Conservation (phyloP, 2,888 invertebrate species). For the Bembecia ichneumoniformis region DNA sequence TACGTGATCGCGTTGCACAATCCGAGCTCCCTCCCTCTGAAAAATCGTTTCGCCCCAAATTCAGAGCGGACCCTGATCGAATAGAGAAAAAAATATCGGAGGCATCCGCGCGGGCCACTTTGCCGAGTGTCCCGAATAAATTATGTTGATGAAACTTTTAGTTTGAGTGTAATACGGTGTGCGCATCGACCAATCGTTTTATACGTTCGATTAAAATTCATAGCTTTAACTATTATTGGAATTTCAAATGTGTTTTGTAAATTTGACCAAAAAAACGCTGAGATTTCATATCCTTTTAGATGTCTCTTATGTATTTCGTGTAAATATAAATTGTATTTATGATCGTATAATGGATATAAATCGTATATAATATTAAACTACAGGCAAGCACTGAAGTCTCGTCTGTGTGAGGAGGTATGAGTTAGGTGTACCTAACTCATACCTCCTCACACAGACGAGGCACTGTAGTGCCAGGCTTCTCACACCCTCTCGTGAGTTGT, state of each 20-base stretch:
- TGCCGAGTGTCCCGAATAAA: slow-evolving; percentile 57
- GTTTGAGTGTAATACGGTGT: slow-evolving; percentile 39
- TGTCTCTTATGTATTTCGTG: too few species aligned
- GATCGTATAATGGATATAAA: too few species aligned
- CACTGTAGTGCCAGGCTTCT: too few species aligned
- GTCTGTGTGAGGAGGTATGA: too few species aligned
- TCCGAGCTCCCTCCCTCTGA: slow-evolving; percentile 33
- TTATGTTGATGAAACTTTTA: slow-evolving; percentile 64
- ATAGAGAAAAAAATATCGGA: slow-evolving; percentile 53
- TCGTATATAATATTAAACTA: too few species aligned
- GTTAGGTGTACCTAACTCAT: too few species aligned
- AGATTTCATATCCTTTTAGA: too few species aligned
- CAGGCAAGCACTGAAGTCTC: too few species aligned
- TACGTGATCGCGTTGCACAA: slow-evolving; percentile 63
- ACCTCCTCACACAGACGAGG: too few species aligned
- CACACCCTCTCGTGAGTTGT: too few species aligned
- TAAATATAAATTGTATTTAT: too few species aligned
- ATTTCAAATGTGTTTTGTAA: not conserved
- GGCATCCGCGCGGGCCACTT: slow-evolving; percentile 40
- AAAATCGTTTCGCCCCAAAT: slow-evolving; percentile 48
- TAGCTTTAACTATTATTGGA: slow-evolving; percentile 15
- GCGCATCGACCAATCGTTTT: slow-evolving; percentile 25
- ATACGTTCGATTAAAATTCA: slow-evolving; percentile 37
- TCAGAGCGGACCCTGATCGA: slow-evolving; percentile 43
- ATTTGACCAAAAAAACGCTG: too few species aligned